Percentiles rank a stretch among this genome's conserved stretches.
Conservation (phyloP, 2,113 vertebrate genomes). For the Pluvialis apricaria region DNA sequence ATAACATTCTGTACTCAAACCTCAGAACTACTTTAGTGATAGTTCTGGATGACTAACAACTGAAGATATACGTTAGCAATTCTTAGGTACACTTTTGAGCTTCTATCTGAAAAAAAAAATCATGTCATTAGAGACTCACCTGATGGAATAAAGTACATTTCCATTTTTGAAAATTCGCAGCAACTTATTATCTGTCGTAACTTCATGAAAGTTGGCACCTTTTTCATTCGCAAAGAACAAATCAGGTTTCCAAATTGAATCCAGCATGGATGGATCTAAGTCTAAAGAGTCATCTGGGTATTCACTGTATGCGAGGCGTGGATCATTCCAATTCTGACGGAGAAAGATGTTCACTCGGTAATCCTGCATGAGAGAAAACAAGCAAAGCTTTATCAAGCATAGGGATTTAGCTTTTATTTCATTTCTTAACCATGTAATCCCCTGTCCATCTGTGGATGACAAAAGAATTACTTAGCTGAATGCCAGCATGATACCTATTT, state of each 20-base stretch:
- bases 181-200: constrained; percentile 96
- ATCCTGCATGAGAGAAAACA: constrained; percentile 77
- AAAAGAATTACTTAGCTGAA: constrained; percentile 38
- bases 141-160: constrained; percentile 95
- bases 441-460: constrained; percentile 38
- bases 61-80: neutral
- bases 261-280: constrained; percentile 95
- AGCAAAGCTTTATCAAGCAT: constrained; percentile 12
- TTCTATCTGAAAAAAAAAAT: neutral
- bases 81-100: neutral
- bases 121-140: constrained; percentile 66
- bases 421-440: constrained; percentile 47
- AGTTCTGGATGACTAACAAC: neutral
- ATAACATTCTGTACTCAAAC: neutral
- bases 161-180: constrained; percentile 97
- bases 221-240: constrained; percentile 98
- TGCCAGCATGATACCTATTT: constrained; percentile 36
- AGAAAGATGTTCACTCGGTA: constrained; percentile 98
- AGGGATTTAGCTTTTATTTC: constrained; percentile 52
- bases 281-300: constrained; percentile 98
- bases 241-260: constrained; percentile 98
- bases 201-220: constrained; percentile 96
- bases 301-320: constrained; percentile 90
- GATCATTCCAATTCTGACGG: constrained; percentile 97
- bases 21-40: neutral